phyloP scores from a whole-genome alignment of 2,797 vertebrate species.

The Neosilurus mollespiculum region DNA sequence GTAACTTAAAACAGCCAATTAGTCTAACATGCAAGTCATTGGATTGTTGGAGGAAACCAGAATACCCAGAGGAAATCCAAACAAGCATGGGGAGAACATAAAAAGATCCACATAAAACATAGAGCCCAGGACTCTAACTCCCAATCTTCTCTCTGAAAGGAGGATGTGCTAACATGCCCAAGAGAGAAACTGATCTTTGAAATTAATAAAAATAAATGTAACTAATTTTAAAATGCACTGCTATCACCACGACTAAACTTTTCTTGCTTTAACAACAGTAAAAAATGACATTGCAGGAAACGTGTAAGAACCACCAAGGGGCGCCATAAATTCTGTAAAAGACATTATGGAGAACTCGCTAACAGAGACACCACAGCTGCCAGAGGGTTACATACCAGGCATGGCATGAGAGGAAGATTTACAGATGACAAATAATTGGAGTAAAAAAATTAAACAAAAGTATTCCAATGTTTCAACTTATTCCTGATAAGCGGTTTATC shows the following conservation, averaged over 20 bases:
- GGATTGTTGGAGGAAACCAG: too few relatives aligned
- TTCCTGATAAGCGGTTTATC: conserved; percentile 70
- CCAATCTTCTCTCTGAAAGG: too few relatives aligned
- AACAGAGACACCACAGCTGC: conserved; percentile 60
- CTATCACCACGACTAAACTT: background rate
- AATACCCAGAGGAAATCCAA: too few relatives aligned
- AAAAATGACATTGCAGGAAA: background rate
- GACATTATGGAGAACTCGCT: conserved; percentile 19
- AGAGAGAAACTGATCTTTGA: too few relatives aligned
- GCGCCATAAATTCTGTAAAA: conserved; percentile 32
- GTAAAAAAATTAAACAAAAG: conserved; percentile 64
- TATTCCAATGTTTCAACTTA: conserved; percentile 70
- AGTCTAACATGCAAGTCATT: too few relatives aligned
- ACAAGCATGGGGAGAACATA: too few relatives aligned
- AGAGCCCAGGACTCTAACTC: too few relatives aligned
- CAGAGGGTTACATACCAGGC: conserved; percentile 69
- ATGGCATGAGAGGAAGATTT: conserved; percentile 27
- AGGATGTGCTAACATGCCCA: too few relatives aligned
- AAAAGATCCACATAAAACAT: too few relatives aligned
- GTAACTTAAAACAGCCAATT: too few relatives aligned
- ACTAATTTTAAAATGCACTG: background rate
- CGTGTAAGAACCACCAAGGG: conserved; percentile 8
- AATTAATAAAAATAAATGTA: background rate
- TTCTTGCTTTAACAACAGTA: conserved; percentile 1
- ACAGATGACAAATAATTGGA: conserved; percentile 69